Evolutionary conservation across 2,797 vertebrate genomes (phyloP).

Genomic region (Ctenopoma kingsleyae): DNA sequence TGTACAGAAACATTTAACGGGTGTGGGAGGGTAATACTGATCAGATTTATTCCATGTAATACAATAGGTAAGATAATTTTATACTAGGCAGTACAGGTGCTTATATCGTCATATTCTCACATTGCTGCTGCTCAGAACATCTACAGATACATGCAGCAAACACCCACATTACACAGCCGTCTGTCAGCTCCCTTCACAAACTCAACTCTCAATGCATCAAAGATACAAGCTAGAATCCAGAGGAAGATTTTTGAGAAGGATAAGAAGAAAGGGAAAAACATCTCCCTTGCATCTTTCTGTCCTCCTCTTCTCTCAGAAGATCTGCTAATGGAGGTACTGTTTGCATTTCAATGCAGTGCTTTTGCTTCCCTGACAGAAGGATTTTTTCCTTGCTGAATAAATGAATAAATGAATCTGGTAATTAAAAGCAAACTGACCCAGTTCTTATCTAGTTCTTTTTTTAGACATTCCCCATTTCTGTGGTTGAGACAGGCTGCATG

Average conservation of each 20-base stretch:
- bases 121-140: conserved; percentile 30
- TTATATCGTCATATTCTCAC: conserved; percentile 15
- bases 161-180: conserved; percentile 41
- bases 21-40: not conserved
- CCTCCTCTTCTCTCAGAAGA: conserved; percentile 66
- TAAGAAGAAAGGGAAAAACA: conserved; percentile 39
- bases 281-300: conserved; percentile 54
- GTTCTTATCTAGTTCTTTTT: conserved; percentile 63
- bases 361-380: conserved; percentile 77
- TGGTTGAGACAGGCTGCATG: conserved; percentile 25
- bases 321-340: conserved; percentile 77
- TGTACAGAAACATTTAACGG: not conserved
- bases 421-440: conserved; percentile 86
- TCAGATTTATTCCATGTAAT: conserved; percentile 21
- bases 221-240: conserved; percentile 53
- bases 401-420: conserved; percentile 85
- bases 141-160: conserved; percentile 38
- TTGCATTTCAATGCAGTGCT: conserved; percentile 81
- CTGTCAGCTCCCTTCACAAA: conserved; percentile 53
- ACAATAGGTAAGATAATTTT: not conserved
- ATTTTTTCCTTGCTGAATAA: conserved; percentile 79
- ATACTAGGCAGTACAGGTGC: not conserved
- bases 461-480: conserved; percentile 62
- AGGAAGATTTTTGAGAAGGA: conserved; percentile 51
- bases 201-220: conserved; percentile 53